These are phyloP conservation scores for Xylocopa sonorina DNA, from an alignment of 1,140 invertebrate genomes.

Conservation along the genomic window DNA sequence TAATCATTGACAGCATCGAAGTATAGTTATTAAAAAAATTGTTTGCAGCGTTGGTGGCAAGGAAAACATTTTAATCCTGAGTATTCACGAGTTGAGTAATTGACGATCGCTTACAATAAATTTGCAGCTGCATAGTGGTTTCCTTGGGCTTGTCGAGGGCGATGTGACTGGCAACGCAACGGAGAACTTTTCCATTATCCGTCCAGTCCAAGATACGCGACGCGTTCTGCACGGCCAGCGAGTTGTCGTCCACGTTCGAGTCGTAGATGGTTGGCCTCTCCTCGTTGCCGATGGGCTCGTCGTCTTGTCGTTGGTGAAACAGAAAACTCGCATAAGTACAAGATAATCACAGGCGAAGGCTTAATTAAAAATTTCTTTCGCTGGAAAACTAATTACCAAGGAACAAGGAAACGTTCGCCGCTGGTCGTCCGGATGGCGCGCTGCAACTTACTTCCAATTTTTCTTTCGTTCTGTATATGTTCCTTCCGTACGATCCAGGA, in stretches of 20 bases:
- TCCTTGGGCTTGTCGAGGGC: slow-evolving; percentile 81
- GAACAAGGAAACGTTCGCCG: slow-evolving; percentile 87
- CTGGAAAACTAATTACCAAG: slow-evolving; percentile 79
- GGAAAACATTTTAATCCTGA: too few relatives aligned
- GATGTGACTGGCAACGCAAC: slow-evolving; percentile 86
- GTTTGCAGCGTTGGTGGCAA: too few relatives aligned
- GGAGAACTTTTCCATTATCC: slow-evolving; percentile 85
- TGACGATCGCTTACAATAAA: slow-evolving; percentile 85
- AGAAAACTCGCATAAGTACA: neutral
- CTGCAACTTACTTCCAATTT: slow-evolving; percentile 85
- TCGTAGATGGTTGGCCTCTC: slow-evolving; percentile 82
- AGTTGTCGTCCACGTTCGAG: slow-evolving; percentile 64
- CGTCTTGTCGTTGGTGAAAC: slow-evolving; percentile 77
- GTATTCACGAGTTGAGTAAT: too few relatives aligned
- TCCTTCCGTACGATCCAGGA: slow-evolving; percentile 74
- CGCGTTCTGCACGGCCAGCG: slow-evolving; percentile 85
- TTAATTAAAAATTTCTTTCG: neutral
- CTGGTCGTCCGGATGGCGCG: slow-evolving; percentile 86
- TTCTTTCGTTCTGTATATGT: slow-evolving; percentile 84
- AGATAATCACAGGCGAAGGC: neutral
- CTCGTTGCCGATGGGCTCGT: slow-evolving; percentile 83
- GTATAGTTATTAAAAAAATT: too few relatives aligned
- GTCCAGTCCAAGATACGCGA: slow-evolving; percentile 83
- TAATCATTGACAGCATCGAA: too few relatives aligned
- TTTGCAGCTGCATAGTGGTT: slow-evolving; percentile 81